Conservation (phyloP, 1,140 invertebrate species). For the Subanguina moxae region DNA sequence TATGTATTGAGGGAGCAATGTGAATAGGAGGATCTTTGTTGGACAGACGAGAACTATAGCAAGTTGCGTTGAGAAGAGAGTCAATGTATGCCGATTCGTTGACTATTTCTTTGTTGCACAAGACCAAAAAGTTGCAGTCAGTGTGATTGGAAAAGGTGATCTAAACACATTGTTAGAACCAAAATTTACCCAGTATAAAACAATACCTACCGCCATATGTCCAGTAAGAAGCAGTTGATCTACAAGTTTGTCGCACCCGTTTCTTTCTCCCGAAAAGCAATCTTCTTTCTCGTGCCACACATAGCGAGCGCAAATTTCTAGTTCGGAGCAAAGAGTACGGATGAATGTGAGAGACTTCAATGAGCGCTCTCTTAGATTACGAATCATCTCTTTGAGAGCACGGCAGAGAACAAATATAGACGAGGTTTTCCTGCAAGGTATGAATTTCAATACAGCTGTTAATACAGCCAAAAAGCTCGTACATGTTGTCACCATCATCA, state of each 20-base stretch:
- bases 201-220: constrained; percentile 14
- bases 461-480: background rate
- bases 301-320: constrained; percentile 24
- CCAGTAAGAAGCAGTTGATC: constrained; percentile 14
- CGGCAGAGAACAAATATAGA: constrained; percentile 27
- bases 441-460: no score
- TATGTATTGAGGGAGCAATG: background rate
- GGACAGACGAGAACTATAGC: background rate
- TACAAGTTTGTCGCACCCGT: constrained; percentile 6
- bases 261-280: background rate
- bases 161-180: constrained; percentile 6
- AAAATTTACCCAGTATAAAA: background rate
- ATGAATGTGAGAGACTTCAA: constrained; percentile 28
- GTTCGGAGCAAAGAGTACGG: constrained; percentile 20
- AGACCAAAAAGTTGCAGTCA: constrained; percentile 11
- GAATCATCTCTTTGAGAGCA: constrained; percentile 27
- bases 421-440: constrained; percentile 1
- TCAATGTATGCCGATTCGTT: constrained; percentile 26
- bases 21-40: background rate
- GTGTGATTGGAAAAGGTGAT: constrained; percentile 17
- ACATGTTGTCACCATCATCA: constrained; percentile 13
- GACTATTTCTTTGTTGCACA: constrained; percentile 11
- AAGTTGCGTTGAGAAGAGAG: constrained; percentile 21
- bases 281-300: constrained; percentile 14
- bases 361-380: constrained; percentile 24